These are phyloP conservation scores for Colossoma macropomum DNA, from an alignment of 2,113 vertebrate species.

Conservation along the genomic window DNA sequence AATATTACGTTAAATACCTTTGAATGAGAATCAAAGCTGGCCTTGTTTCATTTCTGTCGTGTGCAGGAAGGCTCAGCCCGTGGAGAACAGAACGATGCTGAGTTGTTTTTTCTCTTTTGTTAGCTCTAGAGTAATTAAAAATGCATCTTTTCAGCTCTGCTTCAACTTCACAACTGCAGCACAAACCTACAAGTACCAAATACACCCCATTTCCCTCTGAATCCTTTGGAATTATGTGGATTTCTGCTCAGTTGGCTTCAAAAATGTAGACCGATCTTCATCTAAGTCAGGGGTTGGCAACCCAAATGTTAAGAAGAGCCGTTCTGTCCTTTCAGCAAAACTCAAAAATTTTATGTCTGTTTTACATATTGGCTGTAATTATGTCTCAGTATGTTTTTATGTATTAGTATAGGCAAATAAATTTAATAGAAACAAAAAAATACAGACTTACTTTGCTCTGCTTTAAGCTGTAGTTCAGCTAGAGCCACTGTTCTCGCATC, in stretches of 20 bases:
- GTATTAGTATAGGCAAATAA: too few species aligned
- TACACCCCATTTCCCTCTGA: neutral
- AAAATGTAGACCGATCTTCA: too few species aligned
- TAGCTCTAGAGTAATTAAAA: neutral
- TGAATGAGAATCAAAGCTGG: conserved; percentile 10
- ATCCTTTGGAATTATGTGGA: neutral
- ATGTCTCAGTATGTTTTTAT: too few species aligned
- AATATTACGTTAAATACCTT: conserved; percentile 26
- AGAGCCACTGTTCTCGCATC: too few species aligned
- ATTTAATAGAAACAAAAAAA: too few species aligned
- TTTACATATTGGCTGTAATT: too few species aligned
- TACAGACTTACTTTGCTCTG: too few species aligned
- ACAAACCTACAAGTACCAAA: neutral
- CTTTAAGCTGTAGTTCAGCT: too few species aligned
- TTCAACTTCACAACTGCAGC: neutral
- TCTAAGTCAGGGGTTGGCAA: too few species aligned
- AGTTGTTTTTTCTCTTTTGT: neutral
- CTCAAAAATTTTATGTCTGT: too few species aligned
- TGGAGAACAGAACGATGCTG: neutral
- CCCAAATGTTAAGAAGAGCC: too few species aligned
- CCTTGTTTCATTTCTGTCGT: neutral
- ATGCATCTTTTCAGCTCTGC: neutral
- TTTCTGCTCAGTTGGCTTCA: neutral
- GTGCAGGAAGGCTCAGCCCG: neutral
- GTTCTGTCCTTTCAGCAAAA: too few species aligned